Base-by-base conservation (phyloP, 1,140 invertebrate species). In the Hylaeus volcanicus region DNA sequence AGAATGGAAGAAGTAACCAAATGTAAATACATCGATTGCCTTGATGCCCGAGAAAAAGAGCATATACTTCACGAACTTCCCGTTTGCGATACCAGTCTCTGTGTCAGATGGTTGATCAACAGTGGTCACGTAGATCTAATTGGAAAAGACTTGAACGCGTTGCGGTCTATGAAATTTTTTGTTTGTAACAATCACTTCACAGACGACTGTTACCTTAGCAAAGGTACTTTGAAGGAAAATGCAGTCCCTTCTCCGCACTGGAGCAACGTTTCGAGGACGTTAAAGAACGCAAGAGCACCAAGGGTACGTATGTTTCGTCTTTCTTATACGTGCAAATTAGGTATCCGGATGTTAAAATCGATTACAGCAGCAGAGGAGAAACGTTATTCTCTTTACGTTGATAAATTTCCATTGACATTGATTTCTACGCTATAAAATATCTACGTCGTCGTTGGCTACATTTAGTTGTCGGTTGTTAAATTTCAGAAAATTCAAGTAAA, bases 1-100 rank as follows among this genome's bases (percentile, higher is more conserved):
- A 60, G 39, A 58, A 85, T 85, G 84, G 76, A 82, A 26, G 83
- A 85, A 76, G 73, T 79, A 55, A 83, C 74, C 5, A 79, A 79
- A 74, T 85, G 84, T 60, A 85, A 81, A 73, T 85, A 85, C 63
- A 81, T 83, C 61, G 79, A 83, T 76, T 85, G 84, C 51, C 48
- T 68, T 43, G 77, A 85, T 56, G 51, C 37, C 5, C 68, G 55
- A 26, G 71, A 65, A 51, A 83, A 83, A 39, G 77, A 76, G 58
- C 84, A 83, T 83, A 79, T 76, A 76, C 69, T 85, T 76, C 81
- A 85, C 48, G 76, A 85, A 65, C 73, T 85, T 64, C 84, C 84
- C 48, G 75, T 80, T 68, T 76, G 70, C 15, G 77, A 85, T 80
- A 76, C 77, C 14, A 69, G 77, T 58, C 76, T 85, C 14, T 85